Evolutionary conservation across 2,888 invertebrate genomes (phyloP).

Genomic region (Alviniconcha strummeri): DNA sequence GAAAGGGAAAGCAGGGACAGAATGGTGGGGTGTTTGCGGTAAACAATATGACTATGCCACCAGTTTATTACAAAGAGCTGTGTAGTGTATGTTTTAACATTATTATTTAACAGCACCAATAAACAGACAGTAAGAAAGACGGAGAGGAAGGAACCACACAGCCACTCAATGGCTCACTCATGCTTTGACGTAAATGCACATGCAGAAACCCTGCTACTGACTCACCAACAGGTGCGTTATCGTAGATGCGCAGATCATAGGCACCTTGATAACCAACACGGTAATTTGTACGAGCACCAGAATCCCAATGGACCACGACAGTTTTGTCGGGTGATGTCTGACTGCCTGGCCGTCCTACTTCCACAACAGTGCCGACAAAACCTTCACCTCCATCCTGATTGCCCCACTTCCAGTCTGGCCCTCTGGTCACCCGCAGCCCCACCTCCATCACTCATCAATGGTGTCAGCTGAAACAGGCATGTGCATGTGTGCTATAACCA

Average conservation of each 20-base stretch:
- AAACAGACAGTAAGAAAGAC: too few relatives aligned
- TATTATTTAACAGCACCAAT: too few relatives aligned
- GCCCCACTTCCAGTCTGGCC: conserved; percentile 73
- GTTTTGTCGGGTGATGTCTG: conserved; percentile 86
- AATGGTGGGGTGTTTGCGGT: too few relatives aligned
- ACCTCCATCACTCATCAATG: conserved; percentile 57
- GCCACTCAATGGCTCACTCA: too few relatives aligned
- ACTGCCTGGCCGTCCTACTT: conserved; percentile 77
- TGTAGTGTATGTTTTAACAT: too few relatives aligned
- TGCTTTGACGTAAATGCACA: neutral
- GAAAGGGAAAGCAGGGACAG: too few relatives aligned
- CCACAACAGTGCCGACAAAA: conserved; percentile 76
- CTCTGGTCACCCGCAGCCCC: conserved; percentile 70
- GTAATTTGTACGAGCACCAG: conserved; percentile 78
- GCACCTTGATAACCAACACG: conserved; percentile 89
- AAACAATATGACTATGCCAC: too few relatives aligned
- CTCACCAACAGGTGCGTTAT: conserved; percentile 88
- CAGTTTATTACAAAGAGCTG: too few relatives aligned
- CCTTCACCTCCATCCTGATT: conserved; percentile 73
- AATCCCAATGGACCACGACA: conserved; percentile 90
- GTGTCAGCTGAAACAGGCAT: too few relatives aligned
- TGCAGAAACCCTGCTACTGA: neutral
- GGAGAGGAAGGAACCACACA: too few relatives aligned
- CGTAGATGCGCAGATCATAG: conserved; percentile 86
- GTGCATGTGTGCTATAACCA: too few relatives aligned